Evolutionary conservation across 2,113 vertebrate species (phyloP).

Genomic region (Baryphthengus martii): DNA sequence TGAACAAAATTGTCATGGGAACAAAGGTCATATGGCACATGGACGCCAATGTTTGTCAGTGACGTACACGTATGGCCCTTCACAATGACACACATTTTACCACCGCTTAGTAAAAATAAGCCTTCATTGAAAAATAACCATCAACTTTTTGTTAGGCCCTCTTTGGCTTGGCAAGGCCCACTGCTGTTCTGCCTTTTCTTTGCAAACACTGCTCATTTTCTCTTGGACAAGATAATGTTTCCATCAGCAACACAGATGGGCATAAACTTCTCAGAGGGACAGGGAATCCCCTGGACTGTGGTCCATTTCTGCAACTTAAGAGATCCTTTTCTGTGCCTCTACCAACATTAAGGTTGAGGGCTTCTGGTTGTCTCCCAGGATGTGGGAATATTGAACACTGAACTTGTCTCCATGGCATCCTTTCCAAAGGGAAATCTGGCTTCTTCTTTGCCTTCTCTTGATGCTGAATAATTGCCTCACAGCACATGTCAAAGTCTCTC

Average conservation of each 20-base stretch:
- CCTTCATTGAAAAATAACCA: background rate
- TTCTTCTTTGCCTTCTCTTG: background rate
- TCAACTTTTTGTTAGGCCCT: background rate
- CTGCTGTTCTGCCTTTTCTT: background rate
- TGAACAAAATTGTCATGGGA: background rate
- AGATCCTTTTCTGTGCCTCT: background rate
- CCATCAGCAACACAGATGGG: slow-evolving; percentile 9
- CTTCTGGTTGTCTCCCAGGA: background rate
- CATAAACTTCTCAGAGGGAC: background rate
- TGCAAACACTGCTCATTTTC: slow-evolving; percentile 6
- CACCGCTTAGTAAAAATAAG: background rate
- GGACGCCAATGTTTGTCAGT: background rate
- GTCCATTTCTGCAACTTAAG: background rate
- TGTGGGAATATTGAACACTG: background rate
- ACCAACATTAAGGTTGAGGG: background rate
- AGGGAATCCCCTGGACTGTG: background rate
- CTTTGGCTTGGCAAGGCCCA: background rate
- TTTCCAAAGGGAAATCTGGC: background rate
- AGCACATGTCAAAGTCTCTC: background rate
- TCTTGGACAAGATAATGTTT: slow-evolving; percentile 8
- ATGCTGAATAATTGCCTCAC: background rate
- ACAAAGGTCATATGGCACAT: background rate
- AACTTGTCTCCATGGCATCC: background rate
- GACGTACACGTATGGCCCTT: background rate
- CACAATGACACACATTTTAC: background rate